Conservation (phyloP, 2,797 vertebrate genomes). For the Poeciliopsis presidionis region DNA sequence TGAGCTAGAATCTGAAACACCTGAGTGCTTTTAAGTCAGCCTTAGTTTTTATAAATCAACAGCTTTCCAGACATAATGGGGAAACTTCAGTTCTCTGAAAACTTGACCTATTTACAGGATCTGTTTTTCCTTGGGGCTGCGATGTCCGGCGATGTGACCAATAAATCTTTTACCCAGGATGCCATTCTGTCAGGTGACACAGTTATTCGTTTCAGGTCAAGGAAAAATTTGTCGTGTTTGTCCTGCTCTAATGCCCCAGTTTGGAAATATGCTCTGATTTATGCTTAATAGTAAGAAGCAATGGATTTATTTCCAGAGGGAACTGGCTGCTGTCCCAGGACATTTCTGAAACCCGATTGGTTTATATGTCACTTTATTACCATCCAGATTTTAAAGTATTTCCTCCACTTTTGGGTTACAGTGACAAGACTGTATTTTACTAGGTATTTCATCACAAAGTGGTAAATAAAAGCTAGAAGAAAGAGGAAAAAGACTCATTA, state of each 20-base stretch:
- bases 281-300: conserved; percentile 62
- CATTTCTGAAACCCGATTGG: conserved; percentile 34
- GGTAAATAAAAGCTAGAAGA: neutral
- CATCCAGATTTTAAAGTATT: neutral
- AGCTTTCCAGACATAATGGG: neutral
- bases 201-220: conserved; percentile 38
- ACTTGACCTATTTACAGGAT: conserved; percentile 20
- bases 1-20: neutral
- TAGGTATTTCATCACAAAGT: neutral
- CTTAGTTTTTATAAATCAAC: neutral
- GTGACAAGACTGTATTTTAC: neutral
- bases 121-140: neutral
- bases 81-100: neutral
- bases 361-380: neutral
- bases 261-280: conserved; percentile 75
- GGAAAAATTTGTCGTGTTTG: conserved; percentile 30
- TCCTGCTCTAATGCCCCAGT: conserved; percentile 71
- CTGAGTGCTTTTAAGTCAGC: neutral
- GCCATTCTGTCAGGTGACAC: conserved; percentile 14
- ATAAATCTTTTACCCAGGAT: conserved; percentile 9
- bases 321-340: conserved; percentile 18
- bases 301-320: conserved; percentile 46
- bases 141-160: neutral
- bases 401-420: neutral
- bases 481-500: neutral